A percentile compares a stretch with the other conserved stretches of the same genome.
Conservation (phyloP, 2,113 vertebrate genomes). For the Pelmatolapia mariae region DNA sequence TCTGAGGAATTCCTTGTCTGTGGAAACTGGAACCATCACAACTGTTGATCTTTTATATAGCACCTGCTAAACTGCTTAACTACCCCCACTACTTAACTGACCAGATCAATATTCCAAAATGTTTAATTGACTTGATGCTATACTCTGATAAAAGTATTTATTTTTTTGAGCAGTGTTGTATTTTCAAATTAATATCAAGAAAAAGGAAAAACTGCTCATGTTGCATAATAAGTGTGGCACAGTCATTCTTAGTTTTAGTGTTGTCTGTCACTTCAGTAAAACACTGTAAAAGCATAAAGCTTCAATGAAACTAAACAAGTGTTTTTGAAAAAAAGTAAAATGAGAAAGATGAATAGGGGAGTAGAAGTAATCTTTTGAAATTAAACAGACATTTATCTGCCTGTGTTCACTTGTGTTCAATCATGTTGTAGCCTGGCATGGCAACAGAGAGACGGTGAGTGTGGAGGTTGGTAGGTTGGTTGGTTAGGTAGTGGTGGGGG, state of each 20-base stretch:
- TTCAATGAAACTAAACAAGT: not conserved
- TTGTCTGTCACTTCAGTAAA: not conserved
- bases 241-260: not conserved
- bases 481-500: not conserved
- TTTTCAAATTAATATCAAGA: not conserved
- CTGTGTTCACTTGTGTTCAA: not conserved
- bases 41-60: not conserved
- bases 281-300: not conserved
- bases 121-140: not conserved
- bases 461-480: not conserved
- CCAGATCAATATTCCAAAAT: not conserved
- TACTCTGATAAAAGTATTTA: not conserved
- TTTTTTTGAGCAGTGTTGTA: not conserved
- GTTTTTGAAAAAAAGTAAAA: not conserved
- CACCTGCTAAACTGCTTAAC: not conserved
- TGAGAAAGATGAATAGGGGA: not conserved
- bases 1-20: not conserved
- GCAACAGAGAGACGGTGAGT: not conserved
- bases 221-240: not conserved
- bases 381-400: not conserved
- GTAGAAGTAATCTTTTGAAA: not conserved
- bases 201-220: not conserved
- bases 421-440: not conserved
- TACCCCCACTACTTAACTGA: not conserved
- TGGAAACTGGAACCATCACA: not conserved